These are phyloP conservation scores for Chrysina gloriosa DNA, from an alignment of 2,888 invertebrate species.

Conservation along the genomic window DNA sequence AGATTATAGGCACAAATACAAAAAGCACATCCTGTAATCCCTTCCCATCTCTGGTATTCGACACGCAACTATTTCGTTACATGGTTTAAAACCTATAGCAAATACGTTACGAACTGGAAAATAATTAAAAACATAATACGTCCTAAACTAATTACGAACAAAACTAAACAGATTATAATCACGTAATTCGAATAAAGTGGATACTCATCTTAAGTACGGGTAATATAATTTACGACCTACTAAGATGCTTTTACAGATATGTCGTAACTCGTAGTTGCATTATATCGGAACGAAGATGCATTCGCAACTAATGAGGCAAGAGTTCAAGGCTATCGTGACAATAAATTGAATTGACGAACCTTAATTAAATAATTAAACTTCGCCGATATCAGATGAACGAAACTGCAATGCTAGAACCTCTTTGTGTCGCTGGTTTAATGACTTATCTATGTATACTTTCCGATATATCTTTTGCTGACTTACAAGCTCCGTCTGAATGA, in stretches of 20 bases:
- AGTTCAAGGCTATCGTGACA: slow-evolving; percentile 22
- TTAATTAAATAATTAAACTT: slow-evolving; percentile 13
- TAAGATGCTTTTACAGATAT: neutral
- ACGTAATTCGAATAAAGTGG: no score
- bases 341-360: slow-evolving; percentile 14
- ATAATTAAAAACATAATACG: no score
- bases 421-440: neutral
- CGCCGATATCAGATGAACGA: slow-evolving; percentile 19
- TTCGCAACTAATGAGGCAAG: slow-evolving; percentile 21
- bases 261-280: neutral
- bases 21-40: no score
- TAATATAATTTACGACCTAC: neutral
- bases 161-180: no score
- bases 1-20: no score
- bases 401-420: neutral
- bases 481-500: neutral
- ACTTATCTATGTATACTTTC: slow-evolving; percentile 4
- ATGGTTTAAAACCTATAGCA: no score
- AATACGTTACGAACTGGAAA: no score
- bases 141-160: no score
- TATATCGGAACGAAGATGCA: neutral
- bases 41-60: no score
- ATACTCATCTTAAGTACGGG: no score
- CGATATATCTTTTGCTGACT: neutral
- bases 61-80: no score